phyloP scores from a whole-genome alignment of 2,888 invertebrate species.

The Nebria salina region DNA sequence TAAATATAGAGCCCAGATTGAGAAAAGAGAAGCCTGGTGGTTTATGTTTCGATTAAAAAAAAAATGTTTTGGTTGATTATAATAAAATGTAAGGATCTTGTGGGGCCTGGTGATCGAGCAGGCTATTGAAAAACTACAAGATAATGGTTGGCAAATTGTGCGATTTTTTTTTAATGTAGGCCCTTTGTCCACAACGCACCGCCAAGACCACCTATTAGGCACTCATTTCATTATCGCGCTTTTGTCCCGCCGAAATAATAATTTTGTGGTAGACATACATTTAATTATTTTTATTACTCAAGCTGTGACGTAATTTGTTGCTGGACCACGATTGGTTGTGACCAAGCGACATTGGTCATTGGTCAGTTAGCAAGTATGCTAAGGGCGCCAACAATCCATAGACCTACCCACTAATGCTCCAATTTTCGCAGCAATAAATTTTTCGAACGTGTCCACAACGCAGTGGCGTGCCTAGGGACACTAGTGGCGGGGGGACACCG shows the following conservation, averaged over 20 bases:
- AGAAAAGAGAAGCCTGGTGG: not conserved
- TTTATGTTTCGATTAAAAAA: not conserved
- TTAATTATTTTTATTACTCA: not conserved
- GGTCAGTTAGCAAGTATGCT: not conserved
- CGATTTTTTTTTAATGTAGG: not conserved
- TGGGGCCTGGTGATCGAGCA: not conserved
- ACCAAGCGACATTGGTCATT: not conserved
- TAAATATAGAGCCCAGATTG: not conserved
- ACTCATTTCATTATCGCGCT: not conserved
- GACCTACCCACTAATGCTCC: not conserved
- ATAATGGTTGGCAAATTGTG: slow-evolving; percentile 1
- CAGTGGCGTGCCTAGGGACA: not conserved
- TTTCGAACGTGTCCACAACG: not conserved
- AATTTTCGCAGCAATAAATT: not conserved
- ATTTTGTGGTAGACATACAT: not conserved
- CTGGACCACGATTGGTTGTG: not conserved
- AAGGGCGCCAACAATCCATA: slow-evolving; percentile 1
- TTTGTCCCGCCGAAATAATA: not conserved
- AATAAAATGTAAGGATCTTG: not conserved
- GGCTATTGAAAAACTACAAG: not conserved
- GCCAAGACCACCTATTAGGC: not conserved
- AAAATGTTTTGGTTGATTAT: not conserved
- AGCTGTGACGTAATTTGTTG: not conserved
- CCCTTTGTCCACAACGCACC: not conserved
- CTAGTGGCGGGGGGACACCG: not conserved